Evolutionary conservation across 2,797 vertebrate genomes (phyloP).

Genomic region (Danio kyathit): DNA sequence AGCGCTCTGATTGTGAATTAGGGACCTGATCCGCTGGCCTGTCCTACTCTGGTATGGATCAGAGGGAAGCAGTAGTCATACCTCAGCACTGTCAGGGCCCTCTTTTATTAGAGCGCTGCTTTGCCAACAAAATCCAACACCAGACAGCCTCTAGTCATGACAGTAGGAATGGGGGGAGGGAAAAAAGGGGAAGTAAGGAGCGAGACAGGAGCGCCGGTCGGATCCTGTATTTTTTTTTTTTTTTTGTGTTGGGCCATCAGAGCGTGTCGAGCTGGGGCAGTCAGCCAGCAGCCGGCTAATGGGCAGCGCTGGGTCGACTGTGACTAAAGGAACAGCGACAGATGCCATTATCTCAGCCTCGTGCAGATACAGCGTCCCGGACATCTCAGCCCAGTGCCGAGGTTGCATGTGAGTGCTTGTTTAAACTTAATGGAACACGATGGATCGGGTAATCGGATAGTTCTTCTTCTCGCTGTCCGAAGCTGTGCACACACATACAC

Average conservation of each 20-base stretch:
- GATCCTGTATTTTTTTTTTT: constrained; percentile 72
- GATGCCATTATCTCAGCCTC: constrained; percentile 81
- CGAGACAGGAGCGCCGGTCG: constrained; percentile 66
- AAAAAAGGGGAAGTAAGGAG: constrained; percentile 44
- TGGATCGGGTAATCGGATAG: constrained; percentile 79
- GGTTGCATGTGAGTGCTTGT: constrained; percentile 55
- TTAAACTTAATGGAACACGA: constrained; percentile 79
- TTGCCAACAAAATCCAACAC: constrained; percentile 44
- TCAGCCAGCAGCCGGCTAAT: constrained; percentile 79
- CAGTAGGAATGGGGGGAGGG: constrained; percentile 49
- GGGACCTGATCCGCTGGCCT: constrained; percentile 39
- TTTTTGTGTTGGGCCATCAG: constrained; percentile 72
- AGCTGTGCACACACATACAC: constrained; percentile 40
- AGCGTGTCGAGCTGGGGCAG: constrained; percentile 69
- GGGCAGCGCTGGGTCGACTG: constrained; percentile 72
- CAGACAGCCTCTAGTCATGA: constrained; percentile 53
- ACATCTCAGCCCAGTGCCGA: constrained; percentile 60
- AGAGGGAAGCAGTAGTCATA: constrained; percentile 46
- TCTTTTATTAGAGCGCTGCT: constrained; percentile 43
- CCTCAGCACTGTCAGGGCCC: constrained; percentile 48
- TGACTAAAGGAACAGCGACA: constrained; percentile 81
- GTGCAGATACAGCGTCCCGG: constrained; percentile 76
- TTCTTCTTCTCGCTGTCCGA: constrained; percentile 70
- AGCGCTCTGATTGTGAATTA: constrained; percentile 50
- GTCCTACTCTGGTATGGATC: constrained; percentile 50